Evolutionary conservation across 2,797 vertebrate genomes (phyloP), one percentile per base, ranked within the genome.

Genomic region (Neomorphus geoffroyi): DNA sequence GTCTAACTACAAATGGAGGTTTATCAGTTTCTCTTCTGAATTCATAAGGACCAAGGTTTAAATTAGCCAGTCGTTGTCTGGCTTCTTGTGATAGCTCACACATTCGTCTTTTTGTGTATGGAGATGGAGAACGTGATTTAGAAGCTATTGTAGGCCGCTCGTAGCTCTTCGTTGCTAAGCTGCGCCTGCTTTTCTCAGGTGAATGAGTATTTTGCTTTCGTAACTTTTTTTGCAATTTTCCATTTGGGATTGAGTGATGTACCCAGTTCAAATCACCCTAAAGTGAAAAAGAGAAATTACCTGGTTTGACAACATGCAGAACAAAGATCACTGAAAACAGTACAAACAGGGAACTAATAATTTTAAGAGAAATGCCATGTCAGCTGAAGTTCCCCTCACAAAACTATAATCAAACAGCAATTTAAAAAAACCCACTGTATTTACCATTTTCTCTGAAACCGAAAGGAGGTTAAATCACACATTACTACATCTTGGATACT

Each of bases 71-170:
- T 46, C 99, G 98, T 96, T 99, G 98, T 74, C 98, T 94, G 91
- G 98, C 93, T 80, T 99, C 99, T 95, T 99, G 98, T 1, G 99
- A 98, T 11, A 99, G 98, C 96, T 99, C 98, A 96, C 99, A 99
- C 99, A 99, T 99, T 84, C 98, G 98, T 83, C 99, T 99, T 94
- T 98, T 98, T 30, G 99, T 99, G 97, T 99, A 99, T 4, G 99
- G 99, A 26, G 99, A 99, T n/a, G 98, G 98, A 23, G 98, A 98
- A 51, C 98, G 99, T 10, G 98, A 97, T 96, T 97, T 98, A 43
- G 99, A 99, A 70, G 99, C 98, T 86, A 98, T 98, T 1, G 99
- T 99, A 90, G 98, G 98, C 96, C 97, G 98, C 95, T 98, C 98
- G 50, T 99, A 99, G 96, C 97, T 97, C 90, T 90, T 97, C 28